phyloP scores from a whole-genome alignment of 2,797 vertebrate species.

The Botia kubotai region DNA sequence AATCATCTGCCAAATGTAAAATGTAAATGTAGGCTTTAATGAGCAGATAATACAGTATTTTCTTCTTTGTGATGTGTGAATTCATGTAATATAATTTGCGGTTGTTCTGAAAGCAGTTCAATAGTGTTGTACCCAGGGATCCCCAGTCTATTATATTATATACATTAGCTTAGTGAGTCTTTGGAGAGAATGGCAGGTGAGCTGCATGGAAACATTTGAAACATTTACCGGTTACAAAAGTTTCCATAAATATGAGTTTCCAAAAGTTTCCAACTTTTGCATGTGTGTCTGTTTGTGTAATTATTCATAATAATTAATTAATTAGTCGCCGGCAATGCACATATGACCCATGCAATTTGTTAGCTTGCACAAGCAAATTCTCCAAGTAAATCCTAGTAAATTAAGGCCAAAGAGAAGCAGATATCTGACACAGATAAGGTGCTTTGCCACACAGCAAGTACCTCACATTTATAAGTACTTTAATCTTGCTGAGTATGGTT shows the following conservation, averaged over 20 bases:
- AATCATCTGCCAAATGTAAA: too few species aligned
- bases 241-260: background rate
- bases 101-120: background rate
- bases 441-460: background rate
- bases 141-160: background rate
- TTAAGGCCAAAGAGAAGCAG: background rate
- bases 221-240: background rate
- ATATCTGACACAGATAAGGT: background rate
- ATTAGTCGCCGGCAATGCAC: background rate
- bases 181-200: background rate
- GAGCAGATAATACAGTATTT: background rate
- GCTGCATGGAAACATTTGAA: background rate
- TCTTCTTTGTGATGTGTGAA: background rate
- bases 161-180: background rate
- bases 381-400: slow-evolving; percentile 5
- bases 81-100: background rate
- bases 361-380: background rate
- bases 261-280: background rate
- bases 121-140: background rate
- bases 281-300: background rate
- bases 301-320: background rate
- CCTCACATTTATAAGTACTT: slow-evolving; percentile 1
- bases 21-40: background rate
- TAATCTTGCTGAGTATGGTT: slow-evolving; percentile 32
- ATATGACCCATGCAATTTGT: background rate